Percentiles rank a stretch among this genome's conserved stretches.
Evolutionary conservation across 2,797 vertebrate genomes (phyloP).

Genomic region (Poeciliopsis turneri): DNA sequence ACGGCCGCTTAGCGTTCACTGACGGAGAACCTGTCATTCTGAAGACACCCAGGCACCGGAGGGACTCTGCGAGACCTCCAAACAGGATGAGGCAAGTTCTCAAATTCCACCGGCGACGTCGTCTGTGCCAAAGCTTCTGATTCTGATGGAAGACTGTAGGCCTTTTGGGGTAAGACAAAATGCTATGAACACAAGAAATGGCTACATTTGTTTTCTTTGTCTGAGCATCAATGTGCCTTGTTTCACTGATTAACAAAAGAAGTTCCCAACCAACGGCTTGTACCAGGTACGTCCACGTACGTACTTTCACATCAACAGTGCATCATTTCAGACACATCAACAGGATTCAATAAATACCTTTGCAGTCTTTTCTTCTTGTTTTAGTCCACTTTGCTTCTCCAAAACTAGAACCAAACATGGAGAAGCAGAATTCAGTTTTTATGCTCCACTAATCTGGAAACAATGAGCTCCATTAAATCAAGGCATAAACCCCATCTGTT

Average conservation of each 20-base stretch:
- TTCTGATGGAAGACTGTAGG: conserved; percentile 3
- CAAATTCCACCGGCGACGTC: conserved; percentile 25
- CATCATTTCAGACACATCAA: background rate
- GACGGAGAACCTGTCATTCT: conserved; percentile 35
- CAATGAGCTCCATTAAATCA: too few relatives aligned
- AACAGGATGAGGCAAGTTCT: conserved; percentile 9
- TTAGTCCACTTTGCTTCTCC: too few relatives aligned
- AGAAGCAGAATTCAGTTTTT: too few relatives aligned
- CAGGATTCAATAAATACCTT: background rate
- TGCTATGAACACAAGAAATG: background rate
- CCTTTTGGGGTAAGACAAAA: background rate
- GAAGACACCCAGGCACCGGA: conserved; percentile 52
- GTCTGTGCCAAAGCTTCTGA: background rate
- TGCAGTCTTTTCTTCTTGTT: too few relatives aligned
- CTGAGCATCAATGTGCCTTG: background rate
- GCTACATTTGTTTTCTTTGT: background rate
- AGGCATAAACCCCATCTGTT: too few relatives aligned
- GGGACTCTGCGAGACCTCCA: background rate
- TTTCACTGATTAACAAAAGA: background rate
- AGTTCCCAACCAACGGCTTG: background rate
- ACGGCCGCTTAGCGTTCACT: conserved; percentile 39
- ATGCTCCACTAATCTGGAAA: too few relatives aligned
- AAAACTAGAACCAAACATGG: too few relatives aligned
- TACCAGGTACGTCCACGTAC: background rate
- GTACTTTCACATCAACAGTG: background rate